A percentile compares a stretch with the other conserved stretches of the same genome.
phyloP scores from a whole-genome alignment of 2,113 vertebrate genomes.

The Rynchops niger region DNA sequence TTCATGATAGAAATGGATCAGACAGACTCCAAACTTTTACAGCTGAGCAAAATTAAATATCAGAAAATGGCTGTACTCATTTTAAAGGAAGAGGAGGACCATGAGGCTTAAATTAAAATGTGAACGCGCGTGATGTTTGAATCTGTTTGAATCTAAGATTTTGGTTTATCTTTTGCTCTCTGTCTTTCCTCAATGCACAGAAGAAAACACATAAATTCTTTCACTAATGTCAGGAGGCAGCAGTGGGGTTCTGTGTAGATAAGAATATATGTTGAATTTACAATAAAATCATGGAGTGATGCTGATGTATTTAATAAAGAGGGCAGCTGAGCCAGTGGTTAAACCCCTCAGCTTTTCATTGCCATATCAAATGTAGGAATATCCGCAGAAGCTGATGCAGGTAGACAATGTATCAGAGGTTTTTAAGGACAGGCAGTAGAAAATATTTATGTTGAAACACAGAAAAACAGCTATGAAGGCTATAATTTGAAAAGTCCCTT shows the following conservation, averaged over 20 bases:
- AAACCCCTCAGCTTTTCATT: neutral
- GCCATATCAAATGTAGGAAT: neutral
- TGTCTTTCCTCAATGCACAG: neutral
- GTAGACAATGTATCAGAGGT: neutral
- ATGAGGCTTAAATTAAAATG: neutral
- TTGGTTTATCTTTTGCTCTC: neutral
- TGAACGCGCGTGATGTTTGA: neutral
- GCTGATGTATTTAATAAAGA: neutral
- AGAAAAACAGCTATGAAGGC: neutral
- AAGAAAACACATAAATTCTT: neutral
- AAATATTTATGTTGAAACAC: neutral
- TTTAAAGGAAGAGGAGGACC: neutral
- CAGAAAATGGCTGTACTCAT: neutral
- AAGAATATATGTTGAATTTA: neutral
- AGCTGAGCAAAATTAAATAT: neutral
- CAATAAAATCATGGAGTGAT: neutral
- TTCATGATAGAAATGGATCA: neutral
- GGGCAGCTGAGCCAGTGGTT: neutral
- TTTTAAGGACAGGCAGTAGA: neutral
- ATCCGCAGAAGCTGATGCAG: neutral
- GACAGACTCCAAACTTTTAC: neutral
- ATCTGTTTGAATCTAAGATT: neutral
- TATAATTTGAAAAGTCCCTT: neutral
- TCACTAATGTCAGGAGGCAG: neutral
- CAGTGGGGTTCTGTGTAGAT: neutral